Conservation (phyloP, 2,888 invertebrate genomes). For the Microdon myrmicae region DNA sequence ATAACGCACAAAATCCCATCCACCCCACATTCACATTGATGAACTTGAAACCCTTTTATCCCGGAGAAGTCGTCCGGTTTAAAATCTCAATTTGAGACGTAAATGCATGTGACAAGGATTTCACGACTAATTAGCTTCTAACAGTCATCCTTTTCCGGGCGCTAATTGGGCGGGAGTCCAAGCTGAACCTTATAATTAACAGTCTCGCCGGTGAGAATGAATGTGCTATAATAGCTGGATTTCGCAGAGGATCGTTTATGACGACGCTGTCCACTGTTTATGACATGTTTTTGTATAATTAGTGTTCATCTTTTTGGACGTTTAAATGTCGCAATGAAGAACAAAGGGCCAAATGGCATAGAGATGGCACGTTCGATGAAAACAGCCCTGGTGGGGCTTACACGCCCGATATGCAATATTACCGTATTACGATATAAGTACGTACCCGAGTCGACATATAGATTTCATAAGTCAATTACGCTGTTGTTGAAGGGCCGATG, state of each 20-base stretch:
- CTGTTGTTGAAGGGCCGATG: conserved; percentile 25
- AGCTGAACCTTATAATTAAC: conserved; percentile 40
- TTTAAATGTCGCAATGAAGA: conserved; percentile 4
- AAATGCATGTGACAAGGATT: conserved; percentile 23
- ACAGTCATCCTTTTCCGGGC: conserved; percentile 19
- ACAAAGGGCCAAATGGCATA: background rate
- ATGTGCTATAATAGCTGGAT: conserved; percentile 23
- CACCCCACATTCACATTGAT: too few relatives aligned
- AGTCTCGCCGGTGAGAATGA: conserved; percentile 20
- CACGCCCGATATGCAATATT: conserved; percentile 12
- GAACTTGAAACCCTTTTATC: too few relatives aligned
- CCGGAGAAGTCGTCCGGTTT: too few relatives aligned
- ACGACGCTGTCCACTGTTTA: conserved; percentile 41
- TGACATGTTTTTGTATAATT: conserved; percentile 43
- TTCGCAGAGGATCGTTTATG: conserved; percentile 22
- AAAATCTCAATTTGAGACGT: too few relatives aligned
- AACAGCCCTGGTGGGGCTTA: conserved; percentile 1
- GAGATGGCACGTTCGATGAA: background rate
- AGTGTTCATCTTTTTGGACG: conserved; percentile 27
- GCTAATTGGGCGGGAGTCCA: conserved; percentile 8
- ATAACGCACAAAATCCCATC: too few relatives aligned
- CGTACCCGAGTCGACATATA: conserved; percentile 1
- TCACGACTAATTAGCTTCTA: conserved; percentile 31
- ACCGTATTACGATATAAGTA: background rate
- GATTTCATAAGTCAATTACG: conserved; percentile 42